phyloP scores from a whole-genome alignment of 53 echinoderm and acorn worm genomes.

The Arbacia lixula region DNA sequence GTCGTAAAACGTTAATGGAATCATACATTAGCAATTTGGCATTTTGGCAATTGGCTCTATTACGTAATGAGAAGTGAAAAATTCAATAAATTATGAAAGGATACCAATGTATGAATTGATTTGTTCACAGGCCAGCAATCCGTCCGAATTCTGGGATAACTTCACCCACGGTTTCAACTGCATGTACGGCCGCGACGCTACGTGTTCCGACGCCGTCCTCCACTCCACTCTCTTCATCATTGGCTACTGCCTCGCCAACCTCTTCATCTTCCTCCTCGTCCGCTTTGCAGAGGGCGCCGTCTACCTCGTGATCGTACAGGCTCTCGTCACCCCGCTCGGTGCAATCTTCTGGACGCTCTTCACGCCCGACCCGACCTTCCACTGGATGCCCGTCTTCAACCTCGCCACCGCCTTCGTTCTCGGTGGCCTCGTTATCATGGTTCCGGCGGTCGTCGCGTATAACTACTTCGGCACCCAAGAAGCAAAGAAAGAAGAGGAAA shows the following conservation, averaged over 20 bases:
- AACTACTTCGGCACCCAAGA: slow-evolving; percentile 83
- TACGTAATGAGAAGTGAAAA: no score
- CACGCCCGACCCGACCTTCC: slow-evolving; percentile 63
- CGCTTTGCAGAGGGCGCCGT: slow-evolving; percentile 94
- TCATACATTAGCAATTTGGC: no score
- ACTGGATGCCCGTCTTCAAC: slow-evolving; percentile 83
- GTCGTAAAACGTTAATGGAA: no score
- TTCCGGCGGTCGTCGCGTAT: slow-evolving; percentile 89
- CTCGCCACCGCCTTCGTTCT: slow-evolving; percentile 79
- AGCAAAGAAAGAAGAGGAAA: slow-evolving; percentile 3
- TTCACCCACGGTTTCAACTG: slow-evolving; percentile 73
- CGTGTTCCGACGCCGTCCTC: slow-evolving; percentile 70
- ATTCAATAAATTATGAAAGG: not conserved
- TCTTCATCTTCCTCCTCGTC: slow-evolving; percentile 87
- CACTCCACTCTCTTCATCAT: slow-evolving; percentile 79
- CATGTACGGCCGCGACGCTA: slow-evolving; percentile 71
- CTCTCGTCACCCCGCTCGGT: slow-evolving; percentile 84
- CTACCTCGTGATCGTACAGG: slow-evolving; percentile 87
- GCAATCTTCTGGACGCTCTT: slow-evolving; percentile 92
- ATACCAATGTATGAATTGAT: not conserved
- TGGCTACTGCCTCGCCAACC: slow-evolving; percentile 79
- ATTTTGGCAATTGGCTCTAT: no score
- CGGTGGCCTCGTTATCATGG: slow-evolving; percentile 73
- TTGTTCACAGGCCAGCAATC: slow-evolving; percentile 67
- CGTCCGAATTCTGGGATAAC: slow-evolving; percentile 71